A percentile compares a stretch with the other conserved stretches of the same genome.
Conservation (phyloP, 2,888 invertebrate genomes). For the Agrotis ipsilon region DNA sequence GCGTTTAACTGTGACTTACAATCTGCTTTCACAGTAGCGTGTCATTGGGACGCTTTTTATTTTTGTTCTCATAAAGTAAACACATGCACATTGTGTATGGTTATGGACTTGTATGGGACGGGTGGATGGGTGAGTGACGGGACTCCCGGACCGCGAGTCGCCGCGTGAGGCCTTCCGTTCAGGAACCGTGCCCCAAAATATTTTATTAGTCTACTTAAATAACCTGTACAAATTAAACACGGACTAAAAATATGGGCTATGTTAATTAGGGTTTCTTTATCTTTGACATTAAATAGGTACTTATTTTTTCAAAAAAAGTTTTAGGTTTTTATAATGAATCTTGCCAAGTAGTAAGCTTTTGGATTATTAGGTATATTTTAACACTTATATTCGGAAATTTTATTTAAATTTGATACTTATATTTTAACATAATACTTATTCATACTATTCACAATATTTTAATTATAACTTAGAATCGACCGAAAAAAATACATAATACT, state of each 20-base stretch:
- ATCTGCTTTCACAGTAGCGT: constrained; percentile 53
- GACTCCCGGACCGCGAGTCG: constrained; percentile 63
- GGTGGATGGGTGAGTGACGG: constrained; percentile 54
- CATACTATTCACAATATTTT: no score
- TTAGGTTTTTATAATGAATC: neutral
- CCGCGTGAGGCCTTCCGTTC: constrained; percentile 70
- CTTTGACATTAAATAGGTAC: neutral
- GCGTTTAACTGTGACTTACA: constrained; percentile 46
- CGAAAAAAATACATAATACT: no score
- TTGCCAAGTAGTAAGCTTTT: no score
- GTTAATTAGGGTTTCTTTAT: neutral
- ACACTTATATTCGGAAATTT: no score
- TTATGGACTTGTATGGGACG: constrained; percentile 37
- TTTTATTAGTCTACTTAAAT: constrained; percentile 5
- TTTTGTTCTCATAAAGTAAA: constrained; percentile 48
- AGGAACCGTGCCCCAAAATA: constrained; percentile 47
- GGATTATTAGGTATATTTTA: no score
- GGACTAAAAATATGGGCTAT: neutral
- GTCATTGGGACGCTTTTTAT: constrained; percentile 54
- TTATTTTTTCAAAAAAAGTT: neutral
- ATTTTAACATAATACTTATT: no score
- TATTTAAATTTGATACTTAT: no score
- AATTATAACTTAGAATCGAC: neutral
- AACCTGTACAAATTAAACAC: constrained; percentile 3
- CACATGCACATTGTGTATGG: constrained; percentile 49